Evolutionary conservation across 2,888 invertebrate species (phyloP).

Genomic region (Dolichomitus sp.): DNA sequence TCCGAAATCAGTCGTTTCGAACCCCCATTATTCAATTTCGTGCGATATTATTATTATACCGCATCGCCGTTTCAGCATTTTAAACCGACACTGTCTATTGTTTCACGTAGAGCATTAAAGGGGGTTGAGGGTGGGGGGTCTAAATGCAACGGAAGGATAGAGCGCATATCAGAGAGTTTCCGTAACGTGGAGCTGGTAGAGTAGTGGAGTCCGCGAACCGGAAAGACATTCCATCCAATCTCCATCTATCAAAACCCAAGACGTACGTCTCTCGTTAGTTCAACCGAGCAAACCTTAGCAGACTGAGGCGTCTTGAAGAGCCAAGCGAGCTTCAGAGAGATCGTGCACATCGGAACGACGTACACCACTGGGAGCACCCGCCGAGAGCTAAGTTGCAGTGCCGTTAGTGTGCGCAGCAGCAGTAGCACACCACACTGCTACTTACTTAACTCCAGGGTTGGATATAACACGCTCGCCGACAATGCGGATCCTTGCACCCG

Average conservation of each 20-base stretch:
- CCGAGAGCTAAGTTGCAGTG: background rate
- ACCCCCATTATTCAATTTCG: background rate
- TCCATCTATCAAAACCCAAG: slow-evolving; percentile 81
- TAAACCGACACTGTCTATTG: background rate
- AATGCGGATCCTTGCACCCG: slow-evolving; percentile 51
- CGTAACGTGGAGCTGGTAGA: background rate
- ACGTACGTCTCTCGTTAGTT: slow-evolving; percentile 73
- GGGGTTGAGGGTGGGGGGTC: no score
- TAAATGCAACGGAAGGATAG: slow-evolving; percentile 9
- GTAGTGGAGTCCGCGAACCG: slow-evolving; percentile 50
- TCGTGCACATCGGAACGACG: slow-evolving; percentile 10
- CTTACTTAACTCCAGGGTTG: slow-evolving; percentile 60
- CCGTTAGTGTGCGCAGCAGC: slow-evolving; percentile 10
- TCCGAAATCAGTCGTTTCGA: background rate
- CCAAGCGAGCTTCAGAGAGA: slow-evolving; percentile 7
- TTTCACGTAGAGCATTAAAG: background rate
- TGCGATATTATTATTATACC: background rate
- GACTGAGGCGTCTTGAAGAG: slow-evolving; percentile 15
- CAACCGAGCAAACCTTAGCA: slow-evolving; percentile 71
- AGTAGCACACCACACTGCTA: slow-evolving; percentile 37
- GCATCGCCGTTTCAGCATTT: background rate
- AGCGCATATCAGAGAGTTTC: slow-evolving; percentile 1
- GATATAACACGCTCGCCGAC: slow-evolving; percentile 64
- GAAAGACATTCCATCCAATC: slow-evolving; percentile 74
- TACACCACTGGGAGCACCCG: slow-evolving; percentile 13